Conservation (phyloP, 30 jellyfish, hydroid and myxozoan species). For the Hydractinia symbiolongicarpus region DNA sequence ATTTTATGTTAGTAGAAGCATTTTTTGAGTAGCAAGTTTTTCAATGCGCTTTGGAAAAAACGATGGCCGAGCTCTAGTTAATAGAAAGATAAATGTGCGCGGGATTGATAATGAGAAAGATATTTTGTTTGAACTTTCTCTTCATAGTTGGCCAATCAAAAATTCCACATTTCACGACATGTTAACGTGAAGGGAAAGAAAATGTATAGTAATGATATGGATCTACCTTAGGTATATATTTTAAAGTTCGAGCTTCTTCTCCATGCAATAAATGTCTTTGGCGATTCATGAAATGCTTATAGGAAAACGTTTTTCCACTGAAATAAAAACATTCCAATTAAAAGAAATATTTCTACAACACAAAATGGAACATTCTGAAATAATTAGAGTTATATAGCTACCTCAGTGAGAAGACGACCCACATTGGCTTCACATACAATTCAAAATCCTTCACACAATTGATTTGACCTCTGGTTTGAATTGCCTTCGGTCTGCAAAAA, state of each 20-base stretch:
- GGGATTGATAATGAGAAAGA: too few species aligned
- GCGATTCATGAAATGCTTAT: constrained; percentile 55
- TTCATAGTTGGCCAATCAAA: too few species aligned
- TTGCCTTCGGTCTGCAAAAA: constrained; percentile 69
- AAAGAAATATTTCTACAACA: too few species aligned
- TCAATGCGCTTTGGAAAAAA: too few species aligned
- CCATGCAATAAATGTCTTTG: constrained; percentile 86
- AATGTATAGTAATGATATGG: too few species aligned
- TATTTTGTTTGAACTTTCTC: too few species aligned
- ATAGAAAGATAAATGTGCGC: too few species aligned
- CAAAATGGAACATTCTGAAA: neutral
- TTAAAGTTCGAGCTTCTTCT: constrained; percentile 71
- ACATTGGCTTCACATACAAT: constrained; percentile 70
- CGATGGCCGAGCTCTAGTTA: too few species aligned
- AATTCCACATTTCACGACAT: too few species aligned
- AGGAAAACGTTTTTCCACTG: constrained; percentile 29
- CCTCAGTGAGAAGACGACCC: constrained; percentile 67
- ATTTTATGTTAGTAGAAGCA: too few species aligned
- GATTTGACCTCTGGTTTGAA: constrained; percentile 95
- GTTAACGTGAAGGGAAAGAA: too few species aligned
- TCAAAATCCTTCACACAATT: constrained; percentile 83
- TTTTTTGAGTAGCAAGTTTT: too few species aligned
- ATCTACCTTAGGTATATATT: constrained; percentile 80
- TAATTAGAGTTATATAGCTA: neutral
- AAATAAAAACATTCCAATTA: neutral